phyloP scores from a whole-genome alignment of 2,888 invertebrate genomes.

The Pherbina coryleti region DNA sequence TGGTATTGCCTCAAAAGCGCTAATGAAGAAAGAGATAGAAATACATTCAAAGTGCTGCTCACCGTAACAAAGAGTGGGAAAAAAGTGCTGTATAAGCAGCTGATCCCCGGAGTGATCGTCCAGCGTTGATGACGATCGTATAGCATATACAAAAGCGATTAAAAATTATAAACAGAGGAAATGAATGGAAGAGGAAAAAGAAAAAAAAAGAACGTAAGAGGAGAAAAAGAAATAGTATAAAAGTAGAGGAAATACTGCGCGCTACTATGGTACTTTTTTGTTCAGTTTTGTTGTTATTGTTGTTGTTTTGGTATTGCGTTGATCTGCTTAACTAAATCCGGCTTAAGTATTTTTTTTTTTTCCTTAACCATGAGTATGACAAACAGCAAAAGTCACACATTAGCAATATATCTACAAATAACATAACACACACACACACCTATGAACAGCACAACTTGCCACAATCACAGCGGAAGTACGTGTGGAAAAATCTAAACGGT shows the following conservation, averaged over 20 bases:
- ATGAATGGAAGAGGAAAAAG: conserved; percentile 54
- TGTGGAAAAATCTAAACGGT: conserved; percentile 23
- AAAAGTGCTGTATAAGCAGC: conserved; percentile 37
- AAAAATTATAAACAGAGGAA: conserved; percentile 62
- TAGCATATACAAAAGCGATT: conserved; percentile 66
- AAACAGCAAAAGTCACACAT: conserved; percentile 63
- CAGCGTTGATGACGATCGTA: conserved; percentile 10
- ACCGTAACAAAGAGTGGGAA: background rate
- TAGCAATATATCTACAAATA: conserved; percentile 52
- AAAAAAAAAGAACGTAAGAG: conserved; percentile 27
- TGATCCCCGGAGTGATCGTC: conserved; percentile 38
- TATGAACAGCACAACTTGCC: background rate
- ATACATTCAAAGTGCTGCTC: background rate
- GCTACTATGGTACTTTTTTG: conserved; percentile 26
- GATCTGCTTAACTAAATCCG: conserved; percentile 70
- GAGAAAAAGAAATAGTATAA: conserved; percentile 20
- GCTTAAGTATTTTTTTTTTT: conserved; percentile 61
- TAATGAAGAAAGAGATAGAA: conserved; percentile 32
- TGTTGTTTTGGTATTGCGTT: conserved; percentile 47
- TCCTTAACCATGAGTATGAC: conserved; percentile 44
- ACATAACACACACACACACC: background rate
- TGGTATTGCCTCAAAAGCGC: background rate
- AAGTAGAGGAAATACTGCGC: conserved; percentile 48
- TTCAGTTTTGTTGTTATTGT: conserved; percentile 35
- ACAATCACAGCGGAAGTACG: conserved; percentile 17